Percentiles rank a stretch among this genome's conserved stretches.
Evolutionary conservation across 2,888 invertebrate genomes (phyloP).

Genomic region (Cephus runcator): DNA sequence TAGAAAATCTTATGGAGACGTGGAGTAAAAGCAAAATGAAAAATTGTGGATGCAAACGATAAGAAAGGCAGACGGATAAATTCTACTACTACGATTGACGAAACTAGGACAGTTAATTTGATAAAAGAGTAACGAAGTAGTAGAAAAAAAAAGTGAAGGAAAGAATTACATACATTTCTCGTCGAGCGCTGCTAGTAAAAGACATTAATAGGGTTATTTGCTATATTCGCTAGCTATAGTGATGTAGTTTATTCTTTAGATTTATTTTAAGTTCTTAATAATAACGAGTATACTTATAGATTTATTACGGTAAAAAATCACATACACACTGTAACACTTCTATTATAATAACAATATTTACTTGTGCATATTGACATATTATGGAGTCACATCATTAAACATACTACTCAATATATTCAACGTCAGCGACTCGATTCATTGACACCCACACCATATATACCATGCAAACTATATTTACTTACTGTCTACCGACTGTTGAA

Average conservation of each 20-base stretch:
- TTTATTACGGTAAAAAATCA: constrained; percentile 55
- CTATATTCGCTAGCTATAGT: constrained; percentile 54
- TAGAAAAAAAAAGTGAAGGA: not conserved
- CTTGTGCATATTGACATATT: constrained; percentile 65
- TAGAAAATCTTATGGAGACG: not conserved
- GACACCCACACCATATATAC: constrained; percentile 64
- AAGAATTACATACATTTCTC: constrained; percentile 17
- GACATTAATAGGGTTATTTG: constrained; percentile 43
- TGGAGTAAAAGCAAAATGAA: not conserved
- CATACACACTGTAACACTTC: constrained; percentile 65
- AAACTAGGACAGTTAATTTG: not conserved
- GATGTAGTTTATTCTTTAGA: constrained; percentile 55
- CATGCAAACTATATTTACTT: constrained; percentile 59
- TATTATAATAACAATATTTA: constrained; percentile 63
- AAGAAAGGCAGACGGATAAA: not conserved
- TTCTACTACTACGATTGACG: not conserved
- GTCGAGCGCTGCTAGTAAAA: constrained; percentile 49
- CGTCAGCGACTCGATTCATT: constrained; percentile 62
- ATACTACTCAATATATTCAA: constrained; percentile 61
- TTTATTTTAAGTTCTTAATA: constrained; percentile 59
- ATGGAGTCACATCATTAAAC: constrained; percentile 65
- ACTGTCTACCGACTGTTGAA: not conserved
- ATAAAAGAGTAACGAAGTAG: not conserved
- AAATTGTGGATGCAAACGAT: not conserved
- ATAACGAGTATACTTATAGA: constrained; percentile 34